Evolutionary conservation across 2,113 vertebrate genomes (phyloP).

Genomic region (Tragelaphus scriptus): DNA sequence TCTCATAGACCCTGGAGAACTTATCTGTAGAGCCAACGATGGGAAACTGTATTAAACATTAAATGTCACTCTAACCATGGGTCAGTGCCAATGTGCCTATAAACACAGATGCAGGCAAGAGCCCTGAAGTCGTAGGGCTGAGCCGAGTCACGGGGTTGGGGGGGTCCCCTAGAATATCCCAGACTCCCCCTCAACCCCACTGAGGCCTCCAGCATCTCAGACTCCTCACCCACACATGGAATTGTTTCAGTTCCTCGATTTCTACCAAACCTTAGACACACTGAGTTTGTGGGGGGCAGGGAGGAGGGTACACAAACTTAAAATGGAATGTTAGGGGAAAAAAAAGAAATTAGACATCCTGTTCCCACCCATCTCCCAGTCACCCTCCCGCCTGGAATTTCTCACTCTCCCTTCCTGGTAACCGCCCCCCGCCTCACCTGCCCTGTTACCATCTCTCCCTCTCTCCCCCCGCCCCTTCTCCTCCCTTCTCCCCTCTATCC

Average conservation of each 20-base stretch:
- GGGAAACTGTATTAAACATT: background rate
- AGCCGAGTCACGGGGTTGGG: accelerated
- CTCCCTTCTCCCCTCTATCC: too few species aligned
- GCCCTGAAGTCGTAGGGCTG: background rate
- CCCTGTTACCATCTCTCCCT: background rate
- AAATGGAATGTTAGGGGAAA: background rate
- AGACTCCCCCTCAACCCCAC: too few species aligned
- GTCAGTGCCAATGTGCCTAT: background rate
- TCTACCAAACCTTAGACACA: background rate
- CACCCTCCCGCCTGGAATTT: background rate
- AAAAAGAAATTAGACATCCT: background rate
- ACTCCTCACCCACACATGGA: background rate
- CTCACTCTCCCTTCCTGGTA: background rate
- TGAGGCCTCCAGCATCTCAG: background rate
- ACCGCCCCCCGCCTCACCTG: background rate
- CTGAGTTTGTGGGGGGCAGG: accelerated
- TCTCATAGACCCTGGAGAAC: background rate
- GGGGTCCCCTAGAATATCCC: background rate
- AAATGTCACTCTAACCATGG: background rate
- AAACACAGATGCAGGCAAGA: accelerated
- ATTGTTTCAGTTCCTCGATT: background rate
- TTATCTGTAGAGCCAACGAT: background rate
- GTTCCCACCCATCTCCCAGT: background rate
- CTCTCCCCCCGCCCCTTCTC: too few species aligned
- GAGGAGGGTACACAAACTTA: background rate